A percentile compares a stretch with the other conserved stretches of the same genome.
phyloP scores from a whole-genome alignment of 1,140 invertebrate genomes.

The Galleria mellonella region DNA sequence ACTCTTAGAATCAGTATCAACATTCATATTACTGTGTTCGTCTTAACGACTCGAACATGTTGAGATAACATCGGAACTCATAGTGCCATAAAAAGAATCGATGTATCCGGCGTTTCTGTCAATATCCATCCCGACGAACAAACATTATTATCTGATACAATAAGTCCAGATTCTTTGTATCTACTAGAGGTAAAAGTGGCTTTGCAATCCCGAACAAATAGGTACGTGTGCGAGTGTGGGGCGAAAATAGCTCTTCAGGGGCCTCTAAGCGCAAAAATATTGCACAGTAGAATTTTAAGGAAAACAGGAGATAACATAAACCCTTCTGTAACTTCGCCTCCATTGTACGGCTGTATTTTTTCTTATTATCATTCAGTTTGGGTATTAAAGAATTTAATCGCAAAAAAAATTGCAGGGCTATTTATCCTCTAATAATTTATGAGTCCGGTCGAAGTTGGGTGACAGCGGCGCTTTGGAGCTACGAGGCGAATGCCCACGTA shows the following conservation, averaged over 20 bases:
- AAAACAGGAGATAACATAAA: constrained; percentile 33
- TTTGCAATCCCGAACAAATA: constrained; percentile 23
- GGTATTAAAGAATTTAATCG: constrained; percentile 15
- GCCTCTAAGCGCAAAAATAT: constrained; percentile 41
- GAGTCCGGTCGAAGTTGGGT: not conserved
- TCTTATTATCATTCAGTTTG: constrained; percentile 19
- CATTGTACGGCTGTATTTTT: constrained; percentile 12
- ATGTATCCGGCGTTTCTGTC: not conserved
- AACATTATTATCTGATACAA: constrained; percentile 24
- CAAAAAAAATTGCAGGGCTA: constrained; percentile 2
- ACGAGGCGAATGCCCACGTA: constrained; percentile 5
- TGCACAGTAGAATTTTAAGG: constrained; percentile 34
- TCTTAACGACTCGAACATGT: no score
- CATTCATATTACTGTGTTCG: not conserved
- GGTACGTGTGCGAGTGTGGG: constrained; percentile 15
- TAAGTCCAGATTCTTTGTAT: constrained; percentile 18
- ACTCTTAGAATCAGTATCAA: constrained; percentile 7
- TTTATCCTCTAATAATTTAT: constrained; percentile 5
- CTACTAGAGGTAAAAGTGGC: constrained; percentile 17
- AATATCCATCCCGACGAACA: constrained; percentile 11
- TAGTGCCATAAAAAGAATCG: not conserved
- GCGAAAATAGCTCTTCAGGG: constrained; percentile 35
- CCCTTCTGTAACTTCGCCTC: constrained; percentile 15
- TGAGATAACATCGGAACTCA: not conserved
- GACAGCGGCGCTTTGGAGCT: not conserved